These are phyloP conservation scores for Epinotia bilunana DNA, from an alignment of 2,888 invertebrate genomes.

Conservation along the genomic window DNA sequence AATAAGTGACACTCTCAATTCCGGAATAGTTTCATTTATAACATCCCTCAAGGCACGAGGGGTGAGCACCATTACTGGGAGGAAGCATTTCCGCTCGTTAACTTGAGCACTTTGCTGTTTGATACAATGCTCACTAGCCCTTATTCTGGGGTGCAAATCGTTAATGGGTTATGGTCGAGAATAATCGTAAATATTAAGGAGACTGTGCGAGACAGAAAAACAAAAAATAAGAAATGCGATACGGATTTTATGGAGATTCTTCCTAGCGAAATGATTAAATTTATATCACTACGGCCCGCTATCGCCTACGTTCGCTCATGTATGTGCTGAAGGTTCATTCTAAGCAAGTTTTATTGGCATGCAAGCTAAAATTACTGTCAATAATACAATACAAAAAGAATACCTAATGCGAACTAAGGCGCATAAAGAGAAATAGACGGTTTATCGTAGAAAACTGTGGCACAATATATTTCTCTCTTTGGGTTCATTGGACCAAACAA, in stretches of 20 bases:
- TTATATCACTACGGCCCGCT: not conserved
- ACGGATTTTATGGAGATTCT: not conserved
- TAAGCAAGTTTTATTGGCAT: not conserved
- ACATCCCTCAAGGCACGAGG: conserved; percentile 39
- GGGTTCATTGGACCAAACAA: not conserved
- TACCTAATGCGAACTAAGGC: not conserved
- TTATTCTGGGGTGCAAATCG: conserved; percentile 61
- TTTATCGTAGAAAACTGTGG: not conserved
- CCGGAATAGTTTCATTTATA: conserved; percentile 39
- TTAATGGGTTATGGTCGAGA: conserved; percentile 42
- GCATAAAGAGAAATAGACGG: not conserved
- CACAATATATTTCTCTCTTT: not conserved
- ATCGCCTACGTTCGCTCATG: not conserved
- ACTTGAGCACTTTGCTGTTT: conserved; percentile 77
- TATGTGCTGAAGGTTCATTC: not conserved
- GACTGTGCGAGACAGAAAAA: conserved; percentile 18
- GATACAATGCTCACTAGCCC: conserved; percentile 75
- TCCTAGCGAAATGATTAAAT: not conserved
- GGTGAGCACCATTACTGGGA: conserved; percentile 70
- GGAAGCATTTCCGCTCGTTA: conserved; percentile 83
- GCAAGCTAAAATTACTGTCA: too few relatives aligned
- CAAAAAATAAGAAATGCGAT: not conserved
- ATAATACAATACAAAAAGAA: not conserved
- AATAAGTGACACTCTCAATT: conserved; percentile 41
- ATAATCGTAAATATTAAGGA: conserved; percentile 36